Percentiles rank a stretch among this genome's conserved stretches.
Evolutionary conservation across 2,113 vertebrate genomes (phyloP).

Genomic region (Phylloscopus trochiloides): DNA sequence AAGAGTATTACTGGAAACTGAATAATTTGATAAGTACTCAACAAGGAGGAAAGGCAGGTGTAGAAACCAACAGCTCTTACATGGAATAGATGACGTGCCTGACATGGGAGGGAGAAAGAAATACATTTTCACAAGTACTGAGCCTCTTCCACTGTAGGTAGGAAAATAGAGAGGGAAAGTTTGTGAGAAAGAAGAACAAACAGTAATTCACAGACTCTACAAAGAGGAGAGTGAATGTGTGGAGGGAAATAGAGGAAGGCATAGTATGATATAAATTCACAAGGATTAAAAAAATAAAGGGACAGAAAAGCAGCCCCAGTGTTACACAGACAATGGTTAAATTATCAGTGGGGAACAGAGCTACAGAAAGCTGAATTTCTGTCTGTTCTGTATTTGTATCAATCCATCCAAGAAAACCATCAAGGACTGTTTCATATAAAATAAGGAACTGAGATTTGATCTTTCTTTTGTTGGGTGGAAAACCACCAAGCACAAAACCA

Average conservation of each 20-base stretch:
- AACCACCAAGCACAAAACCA: not conserved
- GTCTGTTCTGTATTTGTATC: not conserved
- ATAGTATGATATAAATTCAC: not conserved
- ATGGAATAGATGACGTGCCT: not conserved
- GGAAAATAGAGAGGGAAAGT: not conserved
- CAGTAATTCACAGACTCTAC: not conserved
- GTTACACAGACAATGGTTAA: not conserved
- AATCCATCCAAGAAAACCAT: not conserved
- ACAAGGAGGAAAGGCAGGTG: not conserved
- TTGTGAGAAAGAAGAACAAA: not conserved
- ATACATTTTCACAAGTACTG: not conserved
- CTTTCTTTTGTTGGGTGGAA: not conserved
- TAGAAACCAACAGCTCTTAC: not conserved
- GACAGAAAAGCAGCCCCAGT: not conserved
- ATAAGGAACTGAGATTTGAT: not conserved
- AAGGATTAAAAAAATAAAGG: not conserved
- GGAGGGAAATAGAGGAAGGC: not conserved
- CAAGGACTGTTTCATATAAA: not conserved
- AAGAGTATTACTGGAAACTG: not conserved
- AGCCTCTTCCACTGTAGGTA: not conserved
- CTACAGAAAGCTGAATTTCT: not conserved
- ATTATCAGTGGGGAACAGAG: not conserved
- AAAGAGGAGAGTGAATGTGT: not conserved
- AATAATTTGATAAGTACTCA: not conserved
- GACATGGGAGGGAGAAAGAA: not conserved